Base-by-base conservation (phyloP, 2,113 vertebrate species). In the Progne subis region DNA sequence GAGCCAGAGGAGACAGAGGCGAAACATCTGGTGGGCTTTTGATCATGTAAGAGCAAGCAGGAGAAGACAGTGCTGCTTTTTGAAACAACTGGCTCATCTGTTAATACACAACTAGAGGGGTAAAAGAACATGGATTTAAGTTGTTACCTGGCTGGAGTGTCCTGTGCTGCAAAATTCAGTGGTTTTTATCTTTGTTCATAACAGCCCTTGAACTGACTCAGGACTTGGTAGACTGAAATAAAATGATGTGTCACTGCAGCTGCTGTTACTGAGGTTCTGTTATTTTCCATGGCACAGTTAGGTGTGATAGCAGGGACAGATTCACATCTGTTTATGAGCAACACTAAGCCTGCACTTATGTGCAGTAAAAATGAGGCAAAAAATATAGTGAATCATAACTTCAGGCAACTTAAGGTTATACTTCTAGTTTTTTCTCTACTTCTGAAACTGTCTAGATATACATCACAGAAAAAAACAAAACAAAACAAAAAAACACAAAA, bases 251-350 rank as follows among this genome's bases (percentile, higher is more conserved):
- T 72, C 72, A 68, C 68, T 64, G 60, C 68, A 75, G 59, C 31
- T 93, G 52, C 59, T 86, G 20, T 39, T 57, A 21, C 34, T 56
- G 76, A 13, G 18, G 14, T 46, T 82, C 50, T 90, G 14, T 43
- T 50, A 17, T 61, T 88, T 77, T 50, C 34, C 25, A 15, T 86
- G 20, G 55, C 69, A 77, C 44, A 60, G 49, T 64, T 14, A 44
- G 72, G 52, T 55, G 50, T 59, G 64, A 60, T 68, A 37, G 53
- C 1, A 82, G 65, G 72, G 69, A 59, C 49, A 91, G 83, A 78
- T 69, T 92, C 88, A 79, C 63, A 68, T 55, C 57, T 93, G 53
- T 82, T 94, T 76, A 76, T 69, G 91, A 60, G 72, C 72, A 83
- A 70, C 65, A 88, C 18, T 91, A 91, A 78, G 39, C 50, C 52